A percentile compares a stretch with the other conserved stretches of the same genome.
Conservation (phyloP, 1,140 invertebrate species). For the Drosophila pseudoananassae region DNA sequence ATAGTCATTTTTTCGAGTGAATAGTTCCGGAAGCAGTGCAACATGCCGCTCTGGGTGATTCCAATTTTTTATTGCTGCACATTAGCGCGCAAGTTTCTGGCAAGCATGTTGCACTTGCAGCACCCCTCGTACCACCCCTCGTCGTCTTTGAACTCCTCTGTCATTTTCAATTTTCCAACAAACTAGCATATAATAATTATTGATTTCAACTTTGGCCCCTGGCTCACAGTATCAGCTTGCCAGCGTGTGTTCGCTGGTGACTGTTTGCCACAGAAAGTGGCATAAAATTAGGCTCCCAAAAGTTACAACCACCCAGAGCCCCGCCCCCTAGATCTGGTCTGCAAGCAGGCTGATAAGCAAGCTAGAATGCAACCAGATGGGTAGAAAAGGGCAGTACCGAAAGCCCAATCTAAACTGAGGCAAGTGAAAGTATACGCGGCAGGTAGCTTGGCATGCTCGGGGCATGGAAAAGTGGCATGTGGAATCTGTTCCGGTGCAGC, state of each 20-base stretch:
- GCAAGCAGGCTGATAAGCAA: conserved; percentile 42
- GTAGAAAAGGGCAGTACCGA: conserved; percentile 3
- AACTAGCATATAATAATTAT: conserved; percentile 74
- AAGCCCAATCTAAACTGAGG: conserved; percentile 5
- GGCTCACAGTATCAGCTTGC: conserved; percentile 1
- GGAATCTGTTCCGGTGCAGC: conserved; percentile 18
- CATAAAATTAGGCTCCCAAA: conserved; percentile 59
- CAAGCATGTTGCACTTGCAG: conserved; percentile 63
- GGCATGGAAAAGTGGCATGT: neutral
- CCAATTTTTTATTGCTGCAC: conserved; percentile 73
- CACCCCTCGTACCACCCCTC: conserved; percentile 1
- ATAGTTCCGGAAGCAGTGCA: conserved; percentile 37
- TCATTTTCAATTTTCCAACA: conserved; percentile 46
- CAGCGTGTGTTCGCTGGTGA: conserved; percentile 13
- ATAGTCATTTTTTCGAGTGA: conserved; percentile 18
- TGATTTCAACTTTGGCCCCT: conserved; percentile 69
- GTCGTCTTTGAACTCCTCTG: neutral
- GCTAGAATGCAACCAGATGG: conserved; percentile 11
- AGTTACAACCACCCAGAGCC: conserved; percentile 27
- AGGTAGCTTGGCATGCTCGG: neutral
- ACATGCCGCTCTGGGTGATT: conserved; percentile 66
- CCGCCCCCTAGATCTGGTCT: conserved; percentile 19
- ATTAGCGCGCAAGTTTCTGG: conserved; percentile 77
- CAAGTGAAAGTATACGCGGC: conserved; percentile 23
- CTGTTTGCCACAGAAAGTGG: conserved; percentile 24